phyloP scores from a whole-genome alignment of 2,888 invertebrate genomes.

The Ophion slaviceki region DNA sequence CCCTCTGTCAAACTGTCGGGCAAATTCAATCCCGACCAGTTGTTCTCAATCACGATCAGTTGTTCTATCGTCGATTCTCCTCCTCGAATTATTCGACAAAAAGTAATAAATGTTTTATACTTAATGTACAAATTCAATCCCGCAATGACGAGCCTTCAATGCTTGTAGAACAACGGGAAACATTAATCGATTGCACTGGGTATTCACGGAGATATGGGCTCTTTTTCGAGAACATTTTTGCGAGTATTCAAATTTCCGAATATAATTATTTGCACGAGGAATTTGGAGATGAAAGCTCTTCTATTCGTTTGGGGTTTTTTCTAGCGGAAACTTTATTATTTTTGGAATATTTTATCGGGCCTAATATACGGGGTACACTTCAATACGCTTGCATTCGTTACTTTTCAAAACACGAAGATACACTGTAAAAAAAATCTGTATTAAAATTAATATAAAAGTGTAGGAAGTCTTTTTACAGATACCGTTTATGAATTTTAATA shows the following conservation, averaged over 20 bases:
- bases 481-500: too few relatives aligned
- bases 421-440: too few relatives aligned
- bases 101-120: neutral
- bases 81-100: conserved; percentile 15
- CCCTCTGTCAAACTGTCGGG: conserved; percentile 80
- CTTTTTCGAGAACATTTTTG: neutral
- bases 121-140: neutral
- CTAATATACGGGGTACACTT: neutral
- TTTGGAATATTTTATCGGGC: neutral
- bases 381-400: neutral
- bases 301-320: too few relatives aligned
- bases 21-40: conserved; percentile 81
- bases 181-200: too few relatives aligned
- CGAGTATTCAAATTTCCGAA: neutral
- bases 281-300: too few relatives aligned
- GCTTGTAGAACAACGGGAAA: neutral
- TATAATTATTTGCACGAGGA: neutral
- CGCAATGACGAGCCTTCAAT: too few relatives aligned
- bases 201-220: neutral
- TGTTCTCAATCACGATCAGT: conserved; percentile 77
- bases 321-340: neutral
- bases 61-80: conserved; percentile 16
- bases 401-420: neutral
- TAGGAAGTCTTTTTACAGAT: too few relatives aligned
- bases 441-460: too few relatives aligned